Conservation (phyloP, 2,797 vertebrate species). For the Phalanger gymnotis region DNA sequence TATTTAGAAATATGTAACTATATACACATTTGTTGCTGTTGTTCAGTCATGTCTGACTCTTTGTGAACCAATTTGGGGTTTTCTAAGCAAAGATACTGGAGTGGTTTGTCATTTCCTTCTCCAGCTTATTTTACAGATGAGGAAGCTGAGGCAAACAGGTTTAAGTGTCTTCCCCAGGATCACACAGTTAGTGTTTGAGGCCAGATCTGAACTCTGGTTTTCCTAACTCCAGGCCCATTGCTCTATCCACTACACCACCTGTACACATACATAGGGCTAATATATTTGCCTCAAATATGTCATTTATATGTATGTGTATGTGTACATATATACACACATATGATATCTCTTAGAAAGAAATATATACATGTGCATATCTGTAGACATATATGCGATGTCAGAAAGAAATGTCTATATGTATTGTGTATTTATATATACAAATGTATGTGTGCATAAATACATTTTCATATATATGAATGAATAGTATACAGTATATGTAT, state of each 20-base stretch:
- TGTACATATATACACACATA: too few relatives aligned
- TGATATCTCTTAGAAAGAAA: background rate
- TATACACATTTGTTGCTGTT: background rate
- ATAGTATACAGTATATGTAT: background rate
- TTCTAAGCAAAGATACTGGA: background rate
- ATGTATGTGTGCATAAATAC: background rate
- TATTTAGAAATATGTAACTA: background rate
- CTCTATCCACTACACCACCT: background rate
- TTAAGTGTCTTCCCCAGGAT: background rate
- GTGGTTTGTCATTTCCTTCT: background rate
- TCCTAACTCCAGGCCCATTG: background rate
- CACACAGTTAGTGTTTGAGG: background rate
- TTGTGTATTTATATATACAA: background rate
- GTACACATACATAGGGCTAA: background rate
- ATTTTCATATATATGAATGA: background rate
- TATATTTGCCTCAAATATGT: background rate
- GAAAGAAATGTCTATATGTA: background rate
- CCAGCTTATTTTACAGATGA: background rate
- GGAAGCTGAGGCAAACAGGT: background rate
- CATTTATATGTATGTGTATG: background rate
- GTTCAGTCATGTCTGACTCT: background rate
- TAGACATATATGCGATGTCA: background rate
- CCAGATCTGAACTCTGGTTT: background rate
- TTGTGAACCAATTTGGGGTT: background rate
- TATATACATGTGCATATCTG: background rate